Evolutionary conservation across 2,888 invertebrate genomes (phyloP), one percentile per base, ranked within the genome.

Genomic region (Coelopa pilipes): DNA sequence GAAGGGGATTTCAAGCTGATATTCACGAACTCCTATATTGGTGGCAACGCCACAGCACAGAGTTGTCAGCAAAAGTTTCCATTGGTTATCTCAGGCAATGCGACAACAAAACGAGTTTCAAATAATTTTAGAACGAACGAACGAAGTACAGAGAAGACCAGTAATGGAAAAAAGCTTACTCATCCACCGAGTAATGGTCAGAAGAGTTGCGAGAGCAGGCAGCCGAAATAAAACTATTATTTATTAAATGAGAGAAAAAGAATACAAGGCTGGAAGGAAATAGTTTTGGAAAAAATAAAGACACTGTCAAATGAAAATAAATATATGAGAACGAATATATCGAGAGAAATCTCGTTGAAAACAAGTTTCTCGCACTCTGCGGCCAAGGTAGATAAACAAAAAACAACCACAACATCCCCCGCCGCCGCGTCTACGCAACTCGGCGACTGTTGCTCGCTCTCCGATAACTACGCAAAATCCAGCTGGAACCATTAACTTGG

Each of bases 341-440:
- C 63, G 46, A 65, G 17, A 65, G 65, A 34, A 65, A 65, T 17
- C 57, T 34, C 34, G 34, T 34, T 34, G 34, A 34, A 34, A 34
- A 34, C 34, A 34, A 59, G 57, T 34, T 65, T 65, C 46, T 65
- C 47, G 47, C 65, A 65, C 65, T 46, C 46, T 65, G 65, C n/a
- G 47, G 1, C 19, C 12, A 12, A 47, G 46, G 11, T 46, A 45
- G 65, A 46, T 65, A 65, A 69, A 57, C 57, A 45, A 34, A 34
- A 24, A 34, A 19, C 24, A 50, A 47, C 49, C 4, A 46, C 47
- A 21, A 13, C 19, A 7, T 24, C 34, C 34, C 34, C 34, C 34
- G 34, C 34, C 34, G 7, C 34, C 34, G 34, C 34, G 34, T 34
- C 34, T 34, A 34, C 34, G 34, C 34, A 34, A 34, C 34, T 34